These are phyloP conservation scores for Zaprionus inermis DNA, from an alignment of 1,140 invertebrate genomes.

Conservation along the genomic window DNA sequence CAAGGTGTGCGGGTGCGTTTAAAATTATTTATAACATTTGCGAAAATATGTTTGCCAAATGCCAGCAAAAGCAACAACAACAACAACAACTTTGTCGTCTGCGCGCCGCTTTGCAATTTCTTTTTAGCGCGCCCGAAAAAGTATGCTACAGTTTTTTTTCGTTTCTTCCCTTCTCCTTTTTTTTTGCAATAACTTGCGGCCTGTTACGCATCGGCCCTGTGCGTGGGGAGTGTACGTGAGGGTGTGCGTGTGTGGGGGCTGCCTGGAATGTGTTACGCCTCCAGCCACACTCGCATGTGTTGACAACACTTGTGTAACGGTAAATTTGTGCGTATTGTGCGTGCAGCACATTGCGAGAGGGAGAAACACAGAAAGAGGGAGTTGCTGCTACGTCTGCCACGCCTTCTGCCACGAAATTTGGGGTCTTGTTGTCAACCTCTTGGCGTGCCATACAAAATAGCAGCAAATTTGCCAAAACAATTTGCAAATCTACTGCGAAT, in stretches of 20 bases:
- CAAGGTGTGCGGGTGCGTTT: conserved; percentile 73
- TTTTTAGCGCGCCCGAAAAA: conserved; percentile 43
- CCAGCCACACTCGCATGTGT: conserved; percentile 68
- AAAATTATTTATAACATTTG: conserved; percentile 83
- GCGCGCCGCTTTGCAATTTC: conserved; percentile 49
- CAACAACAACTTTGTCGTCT: conserved; percentile 26
- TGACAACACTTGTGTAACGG: conserved; percentile 82
- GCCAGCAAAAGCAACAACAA: conserved; percentile 8
- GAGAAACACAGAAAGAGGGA: neutral
- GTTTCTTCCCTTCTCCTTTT: conserved; percentile 18
- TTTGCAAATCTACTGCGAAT: conserved; percentile 80
- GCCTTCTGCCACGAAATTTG: conserved; percentile 16
- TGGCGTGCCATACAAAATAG: conserved; percentile 54
- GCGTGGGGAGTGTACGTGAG: conserved; percentile 25
- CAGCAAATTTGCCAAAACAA: conserved; percentile 82
- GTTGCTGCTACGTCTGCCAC: neutral
- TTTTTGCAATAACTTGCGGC: conserved; percentile 77
- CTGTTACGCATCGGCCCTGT: conserved; percentile 63
- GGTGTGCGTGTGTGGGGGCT: conserved; percentile 28
- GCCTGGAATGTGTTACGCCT: conserved; percentile 45
- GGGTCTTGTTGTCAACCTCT: conserved; percentile 53
- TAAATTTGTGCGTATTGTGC: conserved; percentile 80
- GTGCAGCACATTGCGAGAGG: conserved; percentile 23
- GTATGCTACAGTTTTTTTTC: conserved; percentile 45
- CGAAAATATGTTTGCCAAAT: conserved; percentile 78